A percentile compares a stretch with the other conserved stretches of the same genome.
Conservation (phyloP, 2,888 invertebrate genomes). For the Coremacera marginata region DNA sequence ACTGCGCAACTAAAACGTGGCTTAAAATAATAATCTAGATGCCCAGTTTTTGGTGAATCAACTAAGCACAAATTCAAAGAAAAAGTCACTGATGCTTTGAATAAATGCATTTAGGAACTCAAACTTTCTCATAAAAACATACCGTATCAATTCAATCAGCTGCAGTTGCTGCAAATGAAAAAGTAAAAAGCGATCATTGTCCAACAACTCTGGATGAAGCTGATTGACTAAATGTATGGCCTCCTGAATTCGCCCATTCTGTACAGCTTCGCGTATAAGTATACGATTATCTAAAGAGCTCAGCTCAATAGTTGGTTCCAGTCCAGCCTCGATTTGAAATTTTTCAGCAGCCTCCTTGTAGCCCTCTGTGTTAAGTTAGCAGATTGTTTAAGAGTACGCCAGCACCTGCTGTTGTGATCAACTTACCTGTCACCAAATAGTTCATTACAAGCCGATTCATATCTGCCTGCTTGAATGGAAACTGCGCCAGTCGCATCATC, state of each 20-base stretch:
- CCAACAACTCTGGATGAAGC: slow-evolving; percentile 92
- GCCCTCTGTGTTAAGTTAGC: slow-evolving; percentile 75
- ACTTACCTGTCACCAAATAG: slow-evolving; percentile 92
- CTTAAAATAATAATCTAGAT: too few relatives aligned
- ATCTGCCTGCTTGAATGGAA: slow-evolving; percentile 88
- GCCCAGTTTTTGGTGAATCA: too few relatives aligned
- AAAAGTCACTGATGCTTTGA: too few relatives aligned
- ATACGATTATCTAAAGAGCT: slow-evolving; percentile 92
- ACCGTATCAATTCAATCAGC: slow-evolving; percentile 68
- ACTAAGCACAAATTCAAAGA: too few relatives aligned
- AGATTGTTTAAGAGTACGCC: not conserved
- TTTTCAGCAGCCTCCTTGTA: slow-evolving; percentile 98
- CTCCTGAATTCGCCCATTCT: slow-evolving; percentile 91
- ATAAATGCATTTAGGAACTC: too few relatives aligned
- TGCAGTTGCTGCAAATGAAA: slow-evolving; percentile 85
- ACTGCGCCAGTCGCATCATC: slow-evolving; percentile 66
- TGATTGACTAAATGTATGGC: slow-evolving; percentile 95
- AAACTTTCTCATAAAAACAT: too few relatives aligned
- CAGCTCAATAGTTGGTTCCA: slow-evolving; percentile 81
- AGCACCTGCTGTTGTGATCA: not conserved
- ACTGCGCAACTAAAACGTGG: too few relatives aligned
- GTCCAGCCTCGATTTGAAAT: slow-evolving; percentile 94
- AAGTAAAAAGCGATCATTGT: slow-evolving; percentile 94
- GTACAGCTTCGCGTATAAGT: slow-evolving; percentile 92
- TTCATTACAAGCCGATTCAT: slow-evolving; percentile 99